Percentiles rank a stretch among this genome's conserved stretches.
Evolutionary conservation across 2,888 invertebrate genomes (phyloP).

Genomic region (Polylopha cassiicola): DNA sequence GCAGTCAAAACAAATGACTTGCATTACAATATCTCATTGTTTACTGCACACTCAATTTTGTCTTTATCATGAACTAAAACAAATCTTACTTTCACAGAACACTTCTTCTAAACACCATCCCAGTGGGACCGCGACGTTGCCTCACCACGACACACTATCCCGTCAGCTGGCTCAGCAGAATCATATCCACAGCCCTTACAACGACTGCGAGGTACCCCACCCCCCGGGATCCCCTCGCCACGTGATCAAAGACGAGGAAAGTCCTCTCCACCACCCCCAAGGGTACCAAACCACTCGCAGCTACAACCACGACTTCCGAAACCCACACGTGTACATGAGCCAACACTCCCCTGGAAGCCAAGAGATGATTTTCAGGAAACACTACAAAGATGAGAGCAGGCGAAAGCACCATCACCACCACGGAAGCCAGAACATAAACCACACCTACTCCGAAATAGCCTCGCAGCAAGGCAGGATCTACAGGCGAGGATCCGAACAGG

Average conservation of each 20-base stretch:
- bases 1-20: too few species aligned
- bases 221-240: conserved; percentile 70
- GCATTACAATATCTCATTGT: conserved; percentile 20
- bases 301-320: conserved; percentile 69
- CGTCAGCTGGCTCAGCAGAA: conserved; percentile 66
- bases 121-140: conserved; percentile 81
- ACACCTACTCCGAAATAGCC: conserved; percentile 86
- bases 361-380: conserved; percentile 68
- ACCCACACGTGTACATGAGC: conserved; percentile 70
- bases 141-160: conserved; percentile 78
- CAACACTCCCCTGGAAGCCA: conserved; percentile 70
- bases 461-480: conserved; percentile 69
- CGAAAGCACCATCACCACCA: conserved; percentile 71
- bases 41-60: conserved; percentile 22
- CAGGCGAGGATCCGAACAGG: conserved; percentile 75
- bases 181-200: conserved; percentile 74
- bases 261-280: conserved; percentile 59
- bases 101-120: conserved; percentile 89
- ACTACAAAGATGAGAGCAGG: conserved; percentile 65
- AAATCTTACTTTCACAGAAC: conserved; percentile 78
- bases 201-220: conserved; percentile 68
- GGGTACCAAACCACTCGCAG: conserved; percentile 67
- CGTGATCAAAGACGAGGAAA: conserved; percentile 62
- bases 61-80: conserved; percentile 15
- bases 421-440: conserved; percentile 80